Evolutionary conservation across 2,888 invertebrate genomes (phyloP), one percentile per base, ranked within the genome.

Genomic region (Limnephilus marmoratus): DNA sequence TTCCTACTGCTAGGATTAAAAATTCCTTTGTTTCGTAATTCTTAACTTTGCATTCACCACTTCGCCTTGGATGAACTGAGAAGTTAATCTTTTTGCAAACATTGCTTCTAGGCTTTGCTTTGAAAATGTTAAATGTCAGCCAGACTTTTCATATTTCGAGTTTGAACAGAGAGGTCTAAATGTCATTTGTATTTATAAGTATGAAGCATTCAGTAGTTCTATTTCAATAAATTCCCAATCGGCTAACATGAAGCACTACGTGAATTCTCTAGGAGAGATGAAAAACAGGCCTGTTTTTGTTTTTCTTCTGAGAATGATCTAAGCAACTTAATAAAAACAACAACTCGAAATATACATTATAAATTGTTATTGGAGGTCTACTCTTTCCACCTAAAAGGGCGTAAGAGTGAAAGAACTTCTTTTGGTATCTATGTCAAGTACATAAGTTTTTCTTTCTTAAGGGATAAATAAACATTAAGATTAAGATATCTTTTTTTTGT

Each of bases 141-240:
- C 53, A 15, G 34, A 34, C 34, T 49, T 53, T 31, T 87, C 13
- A 53, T 18, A 15, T 87, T 18, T 87, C 24, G 68, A 15, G 31
- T 53, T 49, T 37, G 29, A 53, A n/a, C 13, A 87, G 87, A 49
- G 68, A 87, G 53, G 41, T 53, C 31, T 53, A 31, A 87, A 87
- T 87, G 87, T 34, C 87, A 87, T 34, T 31, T 87, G 49, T 87
- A 87, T 87, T 87, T 87, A 68, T 87, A 87, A 31, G 31, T 68
- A 34, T 31, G 87, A 83, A 68, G 83, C 83, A 37, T 83, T 15
- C 24, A 24, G 83, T 83, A 37, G 83, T 83, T 37, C 83, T 18
- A 41, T 83, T 83, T 83, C 37, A 83, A 83, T 37, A 41, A 83
- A 83, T 37, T 37, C 13, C 41, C 37, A 83, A 83, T 83, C 41